Evolutionary conservation across 1,140 invertebrate species (phyloP), one percentile per base, ranked within the genome.

Genomic region (Yoshiicerus persimilis): DNA sequence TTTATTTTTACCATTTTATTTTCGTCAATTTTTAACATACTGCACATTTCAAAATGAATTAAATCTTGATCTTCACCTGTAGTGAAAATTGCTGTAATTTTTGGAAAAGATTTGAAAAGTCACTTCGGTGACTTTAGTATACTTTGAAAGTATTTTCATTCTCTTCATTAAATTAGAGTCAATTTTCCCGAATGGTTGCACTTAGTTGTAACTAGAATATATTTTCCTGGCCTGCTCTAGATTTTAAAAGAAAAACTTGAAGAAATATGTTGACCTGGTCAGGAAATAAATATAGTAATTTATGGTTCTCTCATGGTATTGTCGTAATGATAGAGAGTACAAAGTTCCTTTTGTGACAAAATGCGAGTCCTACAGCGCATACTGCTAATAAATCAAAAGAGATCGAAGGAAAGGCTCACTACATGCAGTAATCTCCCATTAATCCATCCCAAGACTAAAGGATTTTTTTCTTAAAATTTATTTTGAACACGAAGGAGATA

Each of bases 401-500:
- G 75, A 80, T 36, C 75, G 75, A 80, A 80, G 32, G 30, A 34
- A 32, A 80, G 20, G 75, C 34, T 11, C 34, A 80, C 34, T 80
- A 80, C 23, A 30, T 70, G 23, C 27, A 70, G 27, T 80, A 80
- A 80, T 80, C 75, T 38, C n/a, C 75, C 75, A 80, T 80, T 80
- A 80, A 80, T 80, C 75, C 75, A 80, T 80, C 75, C 32, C 13
- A 80, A n/a, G 75, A 34, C 75, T 38, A 9, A 9, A 38, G 34
- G 32, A 80, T 80, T 80, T 80, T 80, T 80, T 36, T 23, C 32
- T 80, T 80, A 80, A 80, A 80, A 80, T 80, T 80, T 80, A 80
- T 80, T 80, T 36, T 80, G 64, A 80, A 80, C 66, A 70, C 25
- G 66, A 70, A 27, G 23, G 8, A 66, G 5, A 0, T 9, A 30